Conservation (phyloP, 2,888 invertebrate genomes). For the Zele albiditarsus region DNA sequence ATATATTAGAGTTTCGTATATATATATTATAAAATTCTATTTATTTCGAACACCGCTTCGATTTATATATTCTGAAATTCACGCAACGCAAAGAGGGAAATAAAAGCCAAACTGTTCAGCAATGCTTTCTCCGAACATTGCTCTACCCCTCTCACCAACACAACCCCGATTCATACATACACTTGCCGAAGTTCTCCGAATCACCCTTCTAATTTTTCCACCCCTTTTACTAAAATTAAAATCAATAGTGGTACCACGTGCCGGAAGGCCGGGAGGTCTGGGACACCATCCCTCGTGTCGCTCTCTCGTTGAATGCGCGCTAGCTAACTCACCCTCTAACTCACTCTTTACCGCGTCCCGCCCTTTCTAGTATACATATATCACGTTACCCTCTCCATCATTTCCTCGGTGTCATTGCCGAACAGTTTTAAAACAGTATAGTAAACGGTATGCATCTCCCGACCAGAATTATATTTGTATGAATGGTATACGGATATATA, state of each 20-base stretch:
- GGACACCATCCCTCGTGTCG: constrained; percentile 43
- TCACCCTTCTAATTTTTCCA: constrained; percentile 73
- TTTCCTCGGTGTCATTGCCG: constrained; percentile 37
- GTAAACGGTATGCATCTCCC: background rate
- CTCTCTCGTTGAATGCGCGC: constrained; percentile 18
- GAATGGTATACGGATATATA: constrained; percentile 4
- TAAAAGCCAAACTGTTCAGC: constrained; percentile 72
- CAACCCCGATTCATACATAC: constrained; percentile 33
- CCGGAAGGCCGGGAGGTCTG: constrained; percentile 60
- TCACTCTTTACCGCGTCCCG: constrained; percentile 35
- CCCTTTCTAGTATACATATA: constrained; percentile 25
- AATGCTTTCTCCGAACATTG: constrained; percentile 63
- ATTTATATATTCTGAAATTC: background rate
- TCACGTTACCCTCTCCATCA: constrained; percentile 19
- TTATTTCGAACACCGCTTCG: no score
- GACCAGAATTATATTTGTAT: no score
- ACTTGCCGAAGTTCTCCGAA: constrained; percentile 54
- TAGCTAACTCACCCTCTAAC: constrained; percentile 33
- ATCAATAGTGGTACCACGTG: constrained; percentile 74
- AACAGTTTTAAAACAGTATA: constrained; percentile 35
- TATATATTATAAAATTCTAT: no score
- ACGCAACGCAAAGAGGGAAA: constrained; percentile 64
- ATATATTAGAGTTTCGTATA: no score
- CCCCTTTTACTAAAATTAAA: constrained; percentile 74
- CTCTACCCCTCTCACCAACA: constrained; percentile 55